Evolutionary conservation across 2,113 vertebrate species (phyloP).

Genomic region (Dolichotis patagonum): DNA sequence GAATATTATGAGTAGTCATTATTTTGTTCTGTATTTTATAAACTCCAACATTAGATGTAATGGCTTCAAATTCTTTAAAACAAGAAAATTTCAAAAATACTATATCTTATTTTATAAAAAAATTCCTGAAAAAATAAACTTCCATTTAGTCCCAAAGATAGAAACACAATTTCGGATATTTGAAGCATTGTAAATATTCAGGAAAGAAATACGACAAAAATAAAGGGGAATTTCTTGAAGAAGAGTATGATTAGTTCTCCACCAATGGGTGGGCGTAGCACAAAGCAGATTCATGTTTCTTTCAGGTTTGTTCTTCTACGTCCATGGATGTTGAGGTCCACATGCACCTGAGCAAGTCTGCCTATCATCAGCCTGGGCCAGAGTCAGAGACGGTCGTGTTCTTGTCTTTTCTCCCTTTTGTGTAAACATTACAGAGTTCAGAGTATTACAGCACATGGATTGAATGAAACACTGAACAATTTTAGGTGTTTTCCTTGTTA

Average conservation of each 20-base stretch:
- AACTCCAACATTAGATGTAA: not conserved
- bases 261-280: accelerated
- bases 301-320: not conserved
- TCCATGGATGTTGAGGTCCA: not conserved
- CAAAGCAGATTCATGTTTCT: not conserved
- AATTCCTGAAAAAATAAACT: not conserved
- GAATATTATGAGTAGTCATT: not conserved
- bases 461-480: not conserved
- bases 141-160: not conserved
- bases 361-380: not conserved
- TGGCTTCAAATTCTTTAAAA: not conserved
- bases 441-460: not conserved
- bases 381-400: not conserved
- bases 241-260: not conserved
- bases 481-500: not conserved
- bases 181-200: not conserved
- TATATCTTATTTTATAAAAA: not conserved
- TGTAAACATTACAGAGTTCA: not conserved
- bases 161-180: not conserved
- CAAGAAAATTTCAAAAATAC: not conserved
- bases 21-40: not conserved
- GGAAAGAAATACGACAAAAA: not conserved
- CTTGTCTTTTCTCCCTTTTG: not conserved
- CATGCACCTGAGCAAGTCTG: not conserved
- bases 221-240: not conserved